A percentile compares a stretch with the other conserved stretches of the same genome.
phyloP scores from a whole-genome alignment of 1,140 invertebrate genomes.

The Dufourea novaeangliae region DNA sequence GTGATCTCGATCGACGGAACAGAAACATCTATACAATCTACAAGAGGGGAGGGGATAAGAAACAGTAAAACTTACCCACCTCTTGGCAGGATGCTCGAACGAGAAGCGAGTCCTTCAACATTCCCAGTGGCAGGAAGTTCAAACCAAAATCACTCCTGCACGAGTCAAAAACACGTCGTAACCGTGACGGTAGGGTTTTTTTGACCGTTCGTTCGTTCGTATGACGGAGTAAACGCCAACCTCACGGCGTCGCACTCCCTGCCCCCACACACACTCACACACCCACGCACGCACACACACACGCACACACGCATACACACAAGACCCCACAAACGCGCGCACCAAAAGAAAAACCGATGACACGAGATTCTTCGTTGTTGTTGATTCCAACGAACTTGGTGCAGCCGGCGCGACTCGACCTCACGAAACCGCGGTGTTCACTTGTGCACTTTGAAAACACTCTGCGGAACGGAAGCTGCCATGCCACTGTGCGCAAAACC shows the following conservation, averaged over 20 bases:
- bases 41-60: too few relatives aligned
- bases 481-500: conserved; percentile 53
- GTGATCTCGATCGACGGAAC: neutral
- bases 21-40: neutral
- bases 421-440: conserved; percentile 35
- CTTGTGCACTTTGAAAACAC: conserved; percentile 53
- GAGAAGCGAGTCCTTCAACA: conserved; percentile 76
- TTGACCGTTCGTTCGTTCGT: neutral
- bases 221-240: neutral
- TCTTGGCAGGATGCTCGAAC: conserved; percentile 76
- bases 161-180: neutral
- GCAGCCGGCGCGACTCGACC: neutral
- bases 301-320: conserved; percentile 37
- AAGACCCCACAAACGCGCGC: too few relatives aligned
- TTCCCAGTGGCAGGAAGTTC: conserved; percentile 73
- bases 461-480: conserved; percentile 52
- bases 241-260: neutral
- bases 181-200: neutral
- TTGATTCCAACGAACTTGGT: neutral
- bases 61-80: conserved; percentile 76
- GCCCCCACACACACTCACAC: neutral
- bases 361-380: conserved; percentile 6
- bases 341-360: neutral
- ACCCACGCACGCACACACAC: conserved; percentile 6
- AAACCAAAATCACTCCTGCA: conserved; percentile 42